Conservation (phyloP, 2,888 invertebrate genomes). For the Cylindroiulus punctatus region DNA sequence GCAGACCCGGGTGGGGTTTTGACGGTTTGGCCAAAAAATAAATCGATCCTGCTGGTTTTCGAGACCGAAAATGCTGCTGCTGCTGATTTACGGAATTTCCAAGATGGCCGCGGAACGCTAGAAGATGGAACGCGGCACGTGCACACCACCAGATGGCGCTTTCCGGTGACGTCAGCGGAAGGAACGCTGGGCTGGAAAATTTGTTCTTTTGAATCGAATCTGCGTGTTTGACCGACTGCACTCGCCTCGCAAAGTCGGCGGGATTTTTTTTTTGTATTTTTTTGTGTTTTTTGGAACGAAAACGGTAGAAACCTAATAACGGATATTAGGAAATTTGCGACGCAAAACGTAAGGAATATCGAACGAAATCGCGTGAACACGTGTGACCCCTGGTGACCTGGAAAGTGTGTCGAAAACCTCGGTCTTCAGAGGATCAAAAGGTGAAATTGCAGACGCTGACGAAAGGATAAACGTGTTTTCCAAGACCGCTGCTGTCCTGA, state of each 20-base stretch:
- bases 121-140: not conserved
- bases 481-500: too few species aligned
- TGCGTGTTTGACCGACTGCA: not conserved
- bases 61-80: not conserved
- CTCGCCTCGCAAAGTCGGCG: not conserved
- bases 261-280: not conserved
- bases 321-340: too few species aligned
- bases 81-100: not conserved
- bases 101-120: not conserved
- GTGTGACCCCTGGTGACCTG: not conserved
- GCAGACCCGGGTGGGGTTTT: not conserved
- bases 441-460: not conserved
- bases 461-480: too few species aligned
- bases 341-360: too few species aligned
- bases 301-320: not conserved
- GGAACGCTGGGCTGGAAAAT: not conserved
- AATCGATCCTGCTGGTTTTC: not conserved
- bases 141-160: not conserved
- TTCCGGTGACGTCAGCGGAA: not conserved
- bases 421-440: not conserved
- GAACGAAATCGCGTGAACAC: too few species aligned
- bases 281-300: too few species aligned
- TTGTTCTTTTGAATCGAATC: not conserved
- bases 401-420: not conserved
- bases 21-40: not conserved